Base-by-base conservation (phyloP, 2,888 invertebrate species). In the Brachypalpus laphriformis region DNA sequence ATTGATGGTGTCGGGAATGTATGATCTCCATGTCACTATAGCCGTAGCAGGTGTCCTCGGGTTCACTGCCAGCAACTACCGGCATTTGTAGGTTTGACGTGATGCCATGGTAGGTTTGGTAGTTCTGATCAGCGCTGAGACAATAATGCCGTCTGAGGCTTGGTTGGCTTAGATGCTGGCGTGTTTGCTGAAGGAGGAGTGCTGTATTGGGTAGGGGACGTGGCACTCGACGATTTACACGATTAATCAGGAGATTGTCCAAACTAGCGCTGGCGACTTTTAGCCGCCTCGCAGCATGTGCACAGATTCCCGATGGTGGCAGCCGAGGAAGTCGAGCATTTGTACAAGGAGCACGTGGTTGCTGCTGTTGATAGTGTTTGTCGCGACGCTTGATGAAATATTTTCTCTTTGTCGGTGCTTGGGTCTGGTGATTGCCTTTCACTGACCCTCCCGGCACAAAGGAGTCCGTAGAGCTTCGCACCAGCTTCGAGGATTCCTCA, bases 111-210 rank as follows among this genome's bases (percentile, higher is more conserved):
- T 61, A 77, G 1, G 77, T 70, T 37, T 77, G 70, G 2, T 77
- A 70, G 25, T 70, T 77, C 5, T 70, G 77, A 25, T 77, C 68
- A 9, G 57, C 34, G 11, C 25, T 66, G 2, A 42, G n/a, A 7
- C 34, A 54, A 8, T 20, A 61, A 11, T 54, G 61, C 25, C 70
- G 59, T 25, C 61, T 77, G 0, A 77, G 28, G 16, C 77, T 77
- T 4, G 77, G 77, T 22, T 77, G 77, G 14, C 77, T 77, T 7
- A 77, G 16, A 20, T 77, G 77, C 20, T 77, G 77, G 3, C 70
- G 76, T 25, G 68, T 42, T 9, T 68, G 34, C 1, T 76, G 70
- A 14, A 70, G 42, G 0, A 68, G 68, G 2, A 68, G 6, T 1
- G 61, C 22, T 16, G 61, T 45, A 34, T 51, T 51, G 1, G 68